A percentile compares a stretch with the other conserved stretches of the same genome.
Evolutionary conservation across 2,888 invertebrate genomes (phyloP).

Genomic region (Nineta flava): DNA sequence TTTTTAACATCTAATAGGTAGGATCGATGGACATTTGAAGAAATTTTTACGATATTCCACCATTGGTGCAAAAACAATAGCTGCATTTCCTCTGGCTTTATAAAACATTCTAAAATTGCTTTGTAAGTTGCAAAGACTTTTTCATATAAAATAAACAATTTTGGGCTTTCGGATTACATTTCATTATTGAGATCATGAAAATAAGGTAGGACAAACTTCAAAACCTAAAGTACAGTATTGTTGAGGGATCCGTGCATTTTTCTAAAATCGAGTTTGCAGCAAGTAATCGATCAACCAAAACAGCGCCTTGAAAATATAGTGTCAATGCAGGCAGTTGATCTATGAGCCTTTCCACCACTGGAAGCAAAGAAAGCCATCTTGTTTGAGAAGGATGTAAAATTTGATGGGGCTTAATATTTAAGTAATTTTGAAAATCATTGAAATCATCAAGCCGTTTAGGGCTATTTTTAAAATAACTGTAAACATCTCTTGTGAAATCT

Average conservation of each 20-base stretch:
- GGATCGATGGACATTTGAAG: too few relatives aligned
- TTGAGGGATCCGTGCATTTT: conserved; percentile 5
- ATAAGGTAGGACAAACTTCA: conserved; percentile 11
- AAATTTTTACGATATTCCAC: too few relatives aligned
- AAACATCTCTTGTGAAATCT: conserved; percentile 15
- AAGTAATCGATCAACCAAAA: conserved; percentile 3
- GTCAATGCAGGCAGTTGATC: conserved; percentile 2
- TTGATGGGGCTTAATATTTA: conserved; percentile 4
- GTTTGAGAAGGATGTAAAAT: conserved; percentile 6
- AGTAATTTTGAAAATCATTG: conserved; percentile 15
- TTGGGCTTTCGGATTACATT: conserved; percentile 12
- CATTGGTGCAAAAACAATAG: too few relatives aligned
- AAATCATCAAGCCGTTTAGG: conserved; percentile 16
- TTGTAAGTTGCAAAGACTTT: conserved; percentile 8
- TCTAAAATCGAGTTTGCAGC: background rate
- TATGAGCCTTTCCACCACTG: conserved; percentile 2
- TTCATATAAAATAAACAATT: conserved; percentile 11
- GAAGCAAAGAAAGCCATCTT: conserved; percentile 6
- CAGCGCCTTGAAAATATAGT: background rate
- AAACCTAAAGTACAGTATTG: conserved; percentile 8
- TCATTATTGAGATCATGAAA: conserved; percentile 11
- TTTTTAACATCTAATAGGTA: too few relatives aligned
- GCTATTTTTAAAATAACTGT: conserved; percentile 18
- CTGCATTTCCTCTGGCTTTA: conserved; percentile 8
- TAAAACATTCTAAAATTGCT: conserved; percentile 10